Evolutionary conservation across 1,140 invertebrate species (phyloP).

Genomic region (Thaumatotibia leucotreta): DNA sequence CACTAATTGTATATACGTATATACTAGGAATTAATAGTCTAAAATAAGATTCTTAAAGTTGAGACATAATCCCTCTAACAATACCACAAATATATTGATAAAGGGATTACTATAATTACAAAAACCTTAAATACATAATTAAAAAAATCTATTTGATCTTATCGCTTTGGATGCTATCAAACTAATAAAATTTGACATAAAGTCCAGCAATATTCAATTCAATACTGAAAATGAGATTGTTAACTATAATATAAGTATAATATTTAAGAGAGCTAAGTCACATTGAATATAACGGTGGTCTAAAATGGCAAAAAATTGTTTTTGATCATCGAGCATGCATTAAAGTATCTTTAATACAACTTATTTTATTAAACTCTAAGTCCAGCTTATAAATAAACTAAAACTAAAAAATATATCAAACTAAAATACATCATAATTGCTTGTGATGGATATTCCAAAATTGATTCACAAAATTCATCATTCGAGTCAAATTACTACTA

Average conservation of each 20-base stretch:
- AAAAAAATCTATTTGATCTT: neutral
- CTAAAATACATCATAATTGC: neutral
- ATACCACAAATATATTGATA: neutral
- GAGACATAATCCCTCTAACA: neutral
- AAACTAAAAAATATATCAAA: neutral
- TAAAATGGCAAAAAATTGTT: constrained; percentile 1
- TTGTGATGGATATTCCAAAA: neutral
- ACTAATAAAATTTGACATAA: neutral
- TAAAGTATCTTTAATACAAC: neutral
- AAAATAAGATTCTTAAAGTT: neutral
- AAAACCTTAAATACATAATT: neutral
- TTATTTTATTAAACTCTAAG: neutral
- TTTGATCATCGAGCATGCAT: neutral
- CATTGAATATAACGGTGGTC: neutral
- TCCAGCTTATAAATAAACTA: constrained; percentile 4
- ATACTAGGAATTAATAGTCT: neutral
- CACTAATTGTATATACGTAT: neutral
- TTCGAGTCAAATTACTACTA: neutral
- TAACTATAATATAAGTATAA: neutral
- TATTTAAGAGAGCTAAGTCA: constrained; percentile 8
- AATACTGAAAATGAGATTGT: constrained; percentile 8
- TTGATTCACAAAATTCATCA: neutral
- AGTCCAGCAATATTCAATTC: neutral
- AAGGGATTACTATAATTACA: neutral
- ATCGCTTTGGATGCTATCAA: neutral